A percentile compares a stretch with the other conserved stretches of the same genome.
Evolutionary conservation across 2,113 vertebrate species (phyloP).

Genomic region (Tetrax tetrax): DNA sequence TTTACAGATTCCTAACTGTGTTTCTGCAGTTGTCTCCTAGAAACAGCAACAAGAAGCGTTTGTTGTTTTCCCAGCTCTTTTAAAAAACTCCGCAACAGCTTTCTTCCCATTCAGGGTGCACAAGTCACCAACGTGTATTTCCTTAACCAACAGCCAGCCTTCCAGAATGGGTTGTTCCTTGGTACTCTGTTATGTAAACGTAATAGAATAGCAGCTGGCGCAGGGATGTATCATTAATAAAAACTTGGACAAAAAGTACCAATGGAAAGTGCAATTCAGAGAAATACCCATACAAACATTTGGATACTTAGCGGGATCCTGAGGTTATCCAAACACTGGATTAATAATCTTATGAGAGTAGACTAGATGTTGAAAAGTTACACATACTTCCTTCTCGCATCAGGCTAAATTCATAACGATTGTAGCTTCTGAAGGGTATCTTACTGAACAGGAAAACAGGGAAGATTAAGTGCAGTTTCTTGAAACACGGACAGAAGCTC

Average conservation of each 20-base stretch:
- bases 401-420: neutral
- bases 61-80: constrained; percentile 49
- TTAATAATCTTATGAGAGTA: neutral
- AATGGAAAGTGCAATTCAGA: neutral
- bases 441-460: neutral
- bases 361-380: neutral
- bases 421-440: neutral
- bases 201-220: neutral
- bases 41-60: constrained; percentile 54
- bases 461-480: neutral
- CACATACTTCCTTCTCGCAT: neutral
- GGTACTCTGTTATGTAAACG: neutral
- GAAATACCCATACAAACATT: neutral
- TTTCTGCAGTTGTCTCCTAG: constrained; percentile 63
- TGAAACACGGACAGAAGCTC: neutral
- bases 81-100: constrained; percentile 4
- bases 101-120: neutral
- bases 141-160: neutral
- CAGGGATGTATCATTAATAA: neutral
- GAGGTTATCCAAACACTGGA: neutral
- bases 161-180: neutral
- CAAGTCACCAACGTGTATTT: neutral
- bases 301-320: neutral
- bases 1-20: constrained; percentile 52
- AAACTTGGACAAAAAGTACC: neutral